A percentile compares a stretch with the other conserved stretches of the same genome.
phyloP scores from a whole-genome alignment of 2,888 invertebrate species.

The Chydorus sphaericus region DNA sequence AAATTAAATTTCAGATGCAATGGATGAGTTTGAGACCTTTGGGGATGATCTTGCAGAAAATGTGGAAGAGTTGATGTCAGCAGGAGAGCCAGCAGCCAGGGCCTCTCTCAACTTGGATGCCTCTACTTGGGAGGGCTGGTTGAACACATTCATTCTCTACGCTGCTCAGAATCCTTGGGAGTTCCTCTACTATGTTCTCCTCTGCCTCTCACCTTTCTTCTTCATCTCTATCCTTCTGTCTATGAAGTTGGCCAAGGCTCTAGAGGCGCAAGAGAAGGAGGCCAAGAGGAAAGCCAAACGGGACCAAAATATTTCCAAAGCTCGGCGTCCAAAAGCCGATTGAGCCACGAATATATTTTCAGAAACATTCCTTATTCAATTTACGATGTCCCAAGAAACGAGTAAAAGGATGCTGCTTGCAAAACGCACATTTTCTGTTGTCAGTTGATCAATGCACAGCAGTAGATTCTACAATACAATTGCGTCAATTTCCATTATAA shows the following conservation, averaged over 20 bases:
- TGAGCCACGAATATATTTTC: too few species aligned
- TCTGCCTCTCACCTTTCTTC: constrained; percentile 36
- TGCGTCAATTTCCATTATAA: too few species aligned
- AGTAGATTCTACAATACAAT: too few species aligned
- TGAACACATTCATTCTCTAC: constrained; percentile 24
- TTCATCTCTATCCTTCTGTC: constrained; percentile 35
- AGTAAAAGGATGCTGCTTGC: too few species aligned
- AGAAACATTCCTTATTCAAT: too few species aligned
- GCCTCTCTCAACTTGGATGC: constrained; percentile 14
- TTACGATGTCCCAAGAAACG: too few species aligned
- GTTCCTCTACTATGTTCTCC: constrained; percentile 35
- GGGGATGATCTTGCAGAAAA: constrained; percentile 1
- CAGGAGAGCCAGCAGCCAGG: neutral
- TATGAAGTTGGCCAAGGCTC: constrained; percentile 36
- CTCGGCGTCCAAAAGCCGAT: constrained; percentile 16
- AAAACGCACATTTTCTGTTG: too few species aligned
- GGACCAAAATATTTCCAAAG: constrained; percentile 29
- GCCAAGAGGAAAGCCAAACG: constrained; percentile 30
- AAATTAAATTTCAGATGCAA: too few species aligned
- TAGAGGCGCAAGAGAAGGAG: constrained; percentile 36
- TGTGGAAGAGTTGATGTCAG: neutral
- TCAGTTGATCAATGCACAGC: too few species aligned
- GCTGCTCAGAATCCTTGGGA: constrained; percentile 28
- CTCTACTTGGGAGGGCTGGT: constrained; percentile 22
- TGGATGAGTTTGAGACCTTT: constrained; percentile 8